A percentile compares a stretch with the other conserved stretches of the same genome.
Conservation (phyloP, 2,797 vertebrate species). For the Lutjanus campechanus region DNA sequence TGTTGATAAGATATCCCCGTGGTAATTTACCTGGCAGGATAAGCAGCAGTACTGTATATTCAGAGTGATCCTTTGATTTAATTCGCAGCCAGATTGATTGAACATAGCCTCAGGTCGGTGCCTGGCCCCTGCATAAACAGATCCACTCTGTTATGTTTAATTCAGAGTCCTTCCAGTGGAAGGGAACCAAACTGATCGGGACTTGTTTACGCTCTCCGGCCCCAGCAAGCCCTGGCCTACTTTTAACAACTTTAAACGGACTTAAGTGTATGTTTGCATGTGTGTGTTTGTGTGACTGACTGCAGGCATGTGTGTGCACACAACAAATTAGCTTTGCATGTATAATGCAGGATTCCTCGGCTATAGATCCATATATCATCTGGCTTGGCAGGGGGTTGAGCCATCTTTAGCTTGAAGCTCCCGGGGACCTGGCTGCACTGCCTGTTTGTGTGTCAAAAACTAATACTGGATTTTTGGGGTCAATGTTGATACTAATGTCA, state of each 20-base stretch:
- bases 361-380: slow-evolving; percentile 66
- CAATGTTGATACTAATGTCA: too few relatives aligned
- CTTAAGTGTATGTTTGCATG: slow-evolving; percentile 58
- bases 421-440: slow-evolving; percentile 38
- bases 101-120: slow-evolving; percentile 75
- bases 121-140: slow-evolving; percentile 74
- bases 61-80: slow-evolving; percentile 74
- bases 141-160: slow-evolving; percentile 78
- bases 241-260: slow-evolving; percentile 74
- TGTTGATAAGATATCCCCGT: slow-evolving; percentile 59
- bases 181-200: slow-evolving; percentile 76
- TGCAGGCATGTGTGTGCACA: slow-evolving; percentile 35
- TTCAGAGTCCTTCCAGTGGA: slow-evolving; percentile 76
- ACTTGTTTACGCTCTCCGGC: slow-evolving; percentile 78
- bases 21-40: slow-evolving; percentile 67
- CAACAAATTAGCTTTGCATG: slow-evolving; percentile 74
- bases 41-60: slow-evolving; percentile 56
- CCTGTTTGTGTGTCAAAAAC: background rate
- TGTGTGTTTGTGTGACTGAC: slow-evolving; percentile 32
- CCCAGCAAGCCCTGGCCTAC: slow-evolving; percentile 78
- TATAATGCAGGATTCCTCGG: slow-evolving; percentile 71
- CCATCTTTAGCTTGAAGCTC: slow-evolving; percentile 55
- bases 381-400: slow-evolving; percentile 28
- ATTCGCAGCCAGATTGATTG: slow-evolving; percentile 77
- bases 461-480: too few relatives aligned